Conservation (phyloP, 1,140 invertebrate species). For the Diprion similis region DNA sequence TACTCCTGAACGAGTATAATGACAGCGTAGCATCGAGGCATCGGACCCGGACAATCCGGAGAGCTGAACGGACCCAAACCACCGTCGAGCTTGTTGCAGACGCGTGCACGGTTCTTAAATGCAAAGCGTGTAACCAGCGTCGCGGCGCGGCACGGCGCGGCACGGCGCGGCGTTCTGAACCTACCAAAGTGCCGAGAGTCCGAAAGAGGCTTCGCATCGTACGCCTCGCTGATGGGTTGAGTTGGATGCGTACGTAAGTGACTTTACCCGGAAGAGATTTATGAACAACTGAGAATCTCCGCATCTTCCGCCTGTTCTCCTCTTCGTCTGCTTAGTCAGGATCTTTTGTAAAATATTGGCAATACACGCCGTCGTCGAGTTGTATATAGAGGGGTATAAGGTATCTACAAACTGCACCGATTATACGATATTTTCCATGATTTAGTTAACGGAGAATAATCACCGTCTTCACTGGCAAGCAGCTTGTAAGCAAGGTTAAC, state of each 20-base stretch:
- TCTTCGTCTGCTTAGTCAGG: neutral
- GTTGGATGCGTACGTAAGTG: neutral
- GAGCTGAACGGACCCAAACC: too few species aligned
- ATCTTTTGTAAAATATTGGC: too few species aligned
- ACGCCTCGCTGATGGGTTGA: neutral
- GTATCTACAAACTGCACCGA: neutral
- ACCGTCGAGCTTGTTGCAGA: neutral
- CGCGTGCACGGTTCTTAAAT: neutral
- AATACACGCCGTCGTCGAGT: too few species aligned
- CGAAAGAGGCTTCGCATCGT: neutral
- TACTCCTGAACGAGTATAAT: slow-evolving; percentile 3
- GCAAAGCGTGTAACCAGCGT: slow-evolving; percentile 1
- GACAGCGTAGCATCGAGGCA: neutral
- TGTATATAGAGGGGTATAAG: too few species aligned
- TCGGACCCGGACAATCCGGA: too few species aligned
- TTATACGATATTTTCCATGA: neutral
- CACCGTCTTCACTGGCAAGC: neutral
- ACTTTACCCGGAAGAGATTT: slow-evolving; percentile 2
- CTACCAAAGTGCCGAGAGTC: neutral
- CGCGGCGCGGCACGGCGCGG: too few species aligned
- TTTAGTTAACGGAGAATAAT: slow-evolving; percentile 6
- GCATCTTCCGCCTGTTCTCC: neutral
- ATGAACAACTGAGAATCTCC: neutral
- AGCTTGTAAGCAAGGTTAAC: neutral
- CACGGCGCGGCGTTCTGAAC: neutral